Evolutionary conservation across 1,140 invertebrate species (phyloP).

Genomic region (Dermatophagoides farinae): DNA sequence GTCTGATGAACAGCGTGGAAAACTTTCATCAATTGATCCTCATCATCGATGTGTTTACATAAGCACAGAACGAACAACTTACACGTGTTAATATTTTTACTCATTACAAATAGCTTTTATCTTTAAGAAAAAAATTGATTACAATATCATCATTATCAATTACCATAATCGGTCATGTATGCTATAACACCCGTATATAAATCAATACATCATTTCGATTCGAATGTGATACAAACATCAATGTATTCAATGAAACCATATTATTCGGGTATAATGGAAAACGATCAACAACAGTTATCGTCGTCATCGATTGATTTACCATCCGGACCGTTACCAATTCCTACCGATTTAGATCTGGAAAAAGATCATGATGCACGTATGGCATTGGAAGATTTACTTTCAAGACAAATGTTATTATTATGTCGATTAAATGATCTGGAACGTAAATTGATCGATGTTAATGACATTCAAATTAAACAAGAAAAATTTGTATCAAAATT

Average conservation of each 20-base stretch:
- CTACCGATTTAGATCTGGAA: background rate
- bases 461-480: background rate
- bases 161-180: too few species aligned
- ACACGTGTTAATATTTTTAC: too few species aligned
- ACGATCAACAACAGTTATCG: background rate
- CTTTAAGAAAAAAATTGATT: too few species aligned
- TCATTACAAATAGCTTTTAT: too few species aligned
- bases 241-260: background rate
- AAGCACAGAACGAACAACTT: too few species aligned
- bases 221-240: too few species aligned
- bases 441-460: background rate
- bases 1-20: too few species aligned
- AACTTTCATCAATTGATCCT: too few species aligned
- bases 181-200: too few species aligned
- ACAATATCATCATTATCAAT: too few species aligned
- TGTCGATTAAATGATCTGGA: slow-evolving; percentile 4
- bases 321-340: background rate
- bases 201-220: too few species aligned
- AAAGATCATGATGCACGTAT: background rate
- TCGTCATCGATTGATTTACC: background rate
- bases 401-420: slow-evolving; percentile 1
- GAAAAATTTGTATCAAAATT: background rate
- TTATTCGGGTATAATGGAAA: background rate
- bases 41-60: too few species aligned
- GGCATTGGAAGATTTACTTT: background rate